phyloP scores from a whole-genome alignment of 2,888 invertebrate species.

The Drosophila sordidapex region DNA sequence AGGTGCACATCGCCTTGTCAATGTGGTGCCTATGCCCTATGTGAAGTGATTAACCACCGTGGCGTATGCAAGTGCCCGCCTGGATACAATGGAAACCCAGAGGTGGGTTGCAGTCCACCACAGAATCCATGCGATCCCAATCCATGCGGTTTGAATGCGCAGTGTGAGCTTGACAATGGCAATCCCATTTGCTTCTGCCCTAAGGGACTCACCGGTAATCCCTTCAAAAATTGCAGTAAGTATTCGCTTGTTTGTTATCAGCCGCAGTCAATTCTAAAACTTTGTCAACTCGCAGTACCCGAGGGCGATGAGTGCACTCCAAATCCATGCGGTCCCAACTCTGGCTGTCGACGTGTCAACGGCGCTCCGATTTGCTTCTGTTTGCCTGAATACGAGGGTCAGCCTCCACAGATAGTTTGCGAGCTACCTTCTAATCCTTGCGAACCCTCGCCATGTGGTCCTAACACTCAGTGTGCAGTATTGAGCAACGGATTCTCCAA shows the following conservation, averaged over 20 bases:
- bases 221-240: slow-evolving; percentile 95
- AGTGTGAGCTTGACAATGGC: slow-evolving; percentile 93
- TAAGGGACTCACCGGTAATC: slow-evolving; percentile 95
- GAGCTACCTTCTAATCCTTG: slow-evolving; percentile 91
- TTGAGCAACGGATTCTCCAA: slow-evolving; percentile 92
- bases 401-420: slow-evolving; percentile 91
- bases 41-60: slow-evolving; percentile 92
- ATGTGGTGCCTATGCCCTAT: slow-evolving; percentile 92
- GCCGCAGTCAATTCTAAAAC: not conserved
- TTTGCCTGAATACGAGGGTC: slow-evolving; percentile 93
- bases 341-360: slow-evolving; percentile 91
- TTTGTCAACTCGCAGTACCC: slow-evolving; percentile 88
- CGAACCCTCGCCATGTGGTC: slow-evolving; percentile 94
- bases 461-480: slow-evolving; percentile 93
- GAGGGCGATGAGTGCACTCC: slow-evolving; percentile 93
- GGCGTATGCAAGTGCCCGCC: slow-evolving; percentile 92
- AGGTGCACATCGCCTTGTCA: slow-evolving; percentile 91
- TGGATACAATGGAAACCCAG: slow-evolving; percentile 92
- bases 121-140: slow-evolving; percentile 92
- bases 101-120: slow-evolving; percentile 90
- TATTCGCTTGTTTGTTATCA: slow-evolving; percentile 73
- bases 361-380: slow-evolving; percentile 94
- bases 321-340: slow-evolving; percentile 93
- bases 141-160: slow-evolving; percentile 94
- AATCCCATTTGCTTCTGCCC: slow-evolving; percentile 96